Evolutionary conservation across 2,888 invertebrate genomes (phyloP), one percentile per base, ranked within the genome.

Genomic region (Nomada fucata): DNA sequence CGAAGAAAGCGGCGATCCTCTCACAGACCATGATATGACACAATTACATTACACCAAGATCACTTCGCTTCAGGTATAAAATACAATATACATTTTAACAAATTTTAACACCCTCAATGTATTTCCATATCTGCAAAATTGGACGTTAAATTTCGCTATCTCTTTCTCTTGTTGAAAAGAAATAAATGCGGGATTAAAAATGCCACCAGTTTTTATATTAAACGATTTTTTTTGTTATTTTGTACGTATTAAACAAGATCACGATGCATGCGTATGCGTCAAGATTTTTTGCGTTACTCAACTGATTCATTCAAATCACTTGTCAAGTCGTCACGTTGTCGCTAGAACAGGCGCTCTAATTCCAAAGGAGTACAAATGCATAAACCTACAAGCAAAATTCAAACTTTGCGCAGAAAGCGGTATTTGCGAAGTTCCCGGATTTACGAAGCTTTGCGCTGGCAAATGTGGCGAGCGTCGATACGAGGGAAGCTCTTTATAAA

Each of bases 381-480:
- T 65, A 78, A 64, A 77, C 53, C 42, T 23, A 59, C 36, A 72
- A 65, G 26, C 57, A 74, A 63, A 63, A 74, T 76, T 72, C 55
- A 53, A 76, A 81, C n/a, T 84, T 13, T 86, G 26, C 23, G 52
- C 94, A 99, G 97, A 97, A 97, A 95, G 98, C 98, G 0, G 97
- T 98, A 0, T 99, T 98, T 94, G 97, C 97, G 0, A 97, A 98
- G 92, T 99, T 98, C 93, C 96, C 97, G 7, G 96, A 98, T 88
- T 94, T 99, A 74, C 95, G 97, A 61, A 95, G 96, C 85, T 99
- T 99, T 94, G 96, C 98, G 0, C 94, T 99, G 52, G 96, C 98
- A 0, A 99, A 99, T 94, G 99, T 99, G 18, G 98, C 98, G 0
- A 97, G 97, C 89, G 97, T 99, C n/a, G 99, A 99, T 92, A 98